Base-by-base conservation (phyloP, 2,888 invertebrate genomes). In the Lamellibrachia satsuma region DNA sequence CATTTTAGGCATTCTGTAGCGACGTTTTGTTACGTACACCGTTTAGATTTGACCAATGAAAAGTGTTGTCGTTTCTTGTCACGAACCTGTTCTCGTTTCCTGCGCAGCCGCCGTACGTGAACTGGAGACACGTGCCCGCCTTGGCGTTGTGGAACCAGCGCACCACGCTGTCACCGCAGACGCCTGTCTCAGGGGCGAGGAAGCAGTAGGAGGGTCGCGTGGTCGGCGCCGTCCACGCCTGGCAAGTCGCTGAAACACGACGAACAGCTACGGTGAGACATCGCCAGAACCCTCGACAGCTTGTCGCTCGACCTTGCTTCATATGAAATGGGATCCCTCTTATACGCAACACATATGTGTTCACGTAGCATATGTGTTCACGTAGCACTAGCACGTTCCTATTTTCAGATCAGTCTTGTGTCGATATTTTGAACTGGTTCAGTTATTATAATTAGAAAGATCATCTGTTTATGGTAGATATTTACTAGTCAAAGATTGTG, bases 1-100 rank as follows among this genome's bases (percentile, higher is more conserved):
- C 39, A 39, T 39, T 39, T 39, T n/a, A n/a, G n/a, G n/a, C n/a
- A n/a, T n/a, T 39, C 39, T 39, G 39, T 39, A 39, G 39, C 39
- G 39, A 39, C 39, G 39, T 39, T 39, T 39, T 39, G 39, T 39
- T 39, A 39, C 39, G 39, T 39, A 39, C 39, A 39, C 39, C 39
- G 39, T 39, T 39, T 39, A 39, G 39, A 39, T 39, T 39, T 1
- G 22, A 75, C n/a, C 75, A 75, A 75, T 75, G 75, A 75, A n/a
- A 22, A 75, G 6, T 75, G 22, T 75, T 75, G 6, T 75, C 75
- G 15, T 75, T 75, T 22, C 11, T 75, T 75, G 15, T 75, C 22
- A 75, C 75, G 22, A 94, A 94, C n/a, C 93, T 92, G 91, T 94
- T 94, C 90, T 93, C 93, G 91, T 94, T 94, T 11, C 94, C 94